These are phyloP conservation scores for Dryobates pubescens DNA, from an alignment of 2,797 vertebrate species.

Conservation along the genomic window DNA sequence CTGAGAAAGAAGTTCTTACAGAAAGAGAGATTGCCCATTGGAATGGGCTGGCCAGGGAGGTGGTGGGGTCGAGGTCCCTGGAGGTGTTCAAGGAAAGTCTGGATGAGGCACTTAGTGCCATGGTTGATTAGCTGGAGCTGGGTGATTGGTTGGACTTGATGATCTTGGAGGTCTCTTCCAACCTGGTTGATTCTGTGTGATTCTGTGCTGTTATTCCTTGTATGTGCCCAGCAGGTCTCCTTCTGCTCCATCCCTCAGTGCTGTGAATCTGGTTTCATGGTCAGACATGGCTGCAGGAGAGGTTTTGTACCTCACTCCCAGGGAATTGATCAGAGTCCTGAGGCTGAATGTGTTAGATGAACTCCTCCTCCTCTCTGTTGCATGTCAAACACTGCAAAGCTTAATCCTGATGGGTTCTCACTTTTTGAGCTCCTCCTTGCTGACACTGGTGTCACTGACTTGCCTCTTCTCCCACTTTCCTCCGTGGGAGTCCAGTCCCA, in stretches of 20 bases:
- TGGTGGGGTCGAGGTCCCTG: no score
- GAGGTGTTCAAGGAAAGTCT: no score
- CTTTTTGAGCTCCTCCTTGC: neutral
- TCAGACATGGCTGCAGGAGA: neutral
- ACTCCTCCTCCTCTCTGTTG: neutral
- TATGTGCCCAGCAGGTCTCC: neutral
- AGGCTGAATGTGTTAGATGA: neutral
- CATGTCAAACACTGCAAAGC: neutral
- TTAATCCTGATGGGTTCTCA: neutral
- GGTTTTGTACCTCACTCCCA: neutral
- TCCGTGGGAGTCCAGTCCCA: neutral
- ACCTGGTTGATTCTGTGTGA: no score
- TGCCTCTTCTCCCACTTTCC: neutral
- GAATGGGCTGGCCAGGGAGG: no score
- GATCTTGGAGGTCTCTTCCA: no score
- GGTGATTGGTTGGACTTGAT: no score
- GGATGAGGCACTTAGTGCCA: no score
- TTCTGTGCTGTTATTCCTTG: fast-evolving
- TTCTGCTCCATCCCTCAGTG: neutral
- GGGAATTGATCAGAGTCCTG: neutral
- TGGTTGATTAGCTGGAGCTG: no score
- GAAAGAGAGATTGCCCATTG: no score
- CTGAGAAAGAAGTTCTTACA: no score
- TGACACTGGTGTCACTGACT: neutral
- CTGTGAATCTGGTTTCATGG: neutral